Evolutionary conservation across 2,113 vertebrate genomes (phyloP).

Genomic region (Vireo altiloquus): DNA sequence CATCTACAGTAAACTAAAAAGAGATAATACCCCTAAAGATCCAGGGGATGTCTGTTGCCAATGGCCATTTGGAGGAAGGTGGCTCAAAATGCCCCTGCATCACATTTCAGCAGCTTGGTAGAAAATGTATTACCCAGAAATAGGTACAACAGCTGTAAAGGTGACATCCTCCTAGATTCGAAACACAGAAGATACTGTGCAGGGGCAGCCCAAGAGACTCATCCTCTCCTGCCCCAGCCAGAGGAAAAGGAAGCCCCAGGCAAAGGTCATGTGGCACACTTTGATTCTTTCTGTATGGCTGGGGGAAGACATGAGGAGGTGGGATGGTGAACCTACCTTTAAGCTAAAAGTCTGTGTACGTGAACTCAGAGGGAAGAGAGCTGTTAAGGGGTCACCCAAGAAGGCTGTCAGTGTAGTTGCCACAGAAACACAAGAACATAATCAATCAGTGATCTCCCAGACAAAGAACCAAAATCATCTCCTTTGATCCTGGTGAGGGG

Average conservation of each 20-base stretch:
- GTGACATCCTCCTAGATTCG: background rate
- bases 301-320: background rate
- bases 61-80: background rate
- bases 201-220: background rate
- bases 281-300: background rate
- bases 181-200: too few relatives aligned
- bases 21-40: background rate
- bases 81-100: background rate
- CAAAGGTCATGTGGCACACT: background rate
- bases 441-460: background rate
- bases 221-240: background rate
- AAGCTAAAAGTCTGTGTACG: rapidly evolving
- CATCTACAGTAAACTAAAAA: background rate
- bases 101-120: background rate
- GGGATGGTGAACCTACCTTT: background rate
- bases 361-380: background rate
- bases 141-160: background rate
- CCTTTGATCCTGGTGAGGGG: background rate
- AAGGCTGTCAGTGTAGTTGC: background rate
- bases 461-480: background rate
- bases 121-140: background rate
- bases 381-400: background rate
- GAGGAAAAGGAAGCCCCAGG: background rate
- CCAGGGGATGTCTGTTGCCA: background rate
- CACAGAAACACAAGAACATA: background rate